Evolutionary conservation across 2,113 vertebrate genomes (phyloP).

Genomic region (Odobenus rosmarus): DNA sequence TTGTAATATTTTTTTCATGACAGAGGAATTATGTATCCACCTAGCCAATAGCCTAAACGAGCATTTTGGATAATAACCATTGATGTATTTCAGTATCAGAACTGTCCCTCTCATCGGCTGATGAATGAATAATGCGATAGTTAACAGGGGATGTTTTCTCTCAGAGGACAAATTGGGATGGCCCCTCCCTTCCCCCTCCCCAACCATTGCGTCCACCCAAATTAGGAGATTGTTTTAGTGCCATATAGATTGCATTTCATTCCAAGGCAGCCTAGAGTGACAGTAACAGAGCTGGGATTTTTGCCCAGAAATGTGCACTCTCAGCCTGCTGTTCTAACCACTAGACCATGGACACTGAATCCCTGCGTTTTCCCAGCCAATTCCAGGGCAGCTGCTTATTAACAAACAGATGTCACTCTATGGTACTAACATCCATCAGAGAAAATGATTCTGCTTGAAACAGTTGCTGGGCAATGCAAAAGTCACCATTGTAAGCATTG

Average conservation of each 20-base stretch:
- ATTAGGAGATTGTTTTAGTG: background rate
- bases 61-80: background rate
- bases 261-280: conserved; percentile 18
- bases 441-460: conserved; percentile 59
- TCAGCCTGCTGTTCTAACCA: conserved; percentile 43
- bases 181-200: background rate
- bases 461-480: conserved; percentile 34
- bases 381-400: conserved; percentile 69
- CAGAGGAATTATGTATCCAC: background rate
- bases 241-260: background rate
- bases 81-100: background rate
- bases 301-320: conserved; percentile 51
- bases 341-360: conserved; percentile 43
- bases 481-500: background rate
- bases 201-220: background rate
- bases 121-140: background rate
- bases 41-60: background rate
- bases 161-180: background rate
- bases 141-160: background rate
- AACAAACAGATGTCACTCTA: conserved; percentile 75
- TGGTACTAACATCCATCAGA: conserved; percentile 70
- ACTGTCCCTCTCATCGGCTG: background rate
- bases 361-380: conserved; percentile 53
- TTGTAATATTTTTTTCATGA: background rate
- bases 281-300: conserved; percentile 49